Percentiles rank a stretch among this genome's conserved stretches.
These are phyloP conservation scores for Desoria tigrina DNA, from an alignment of 2,888 invertebrate species.

Conservation along the genomic window DNA sequence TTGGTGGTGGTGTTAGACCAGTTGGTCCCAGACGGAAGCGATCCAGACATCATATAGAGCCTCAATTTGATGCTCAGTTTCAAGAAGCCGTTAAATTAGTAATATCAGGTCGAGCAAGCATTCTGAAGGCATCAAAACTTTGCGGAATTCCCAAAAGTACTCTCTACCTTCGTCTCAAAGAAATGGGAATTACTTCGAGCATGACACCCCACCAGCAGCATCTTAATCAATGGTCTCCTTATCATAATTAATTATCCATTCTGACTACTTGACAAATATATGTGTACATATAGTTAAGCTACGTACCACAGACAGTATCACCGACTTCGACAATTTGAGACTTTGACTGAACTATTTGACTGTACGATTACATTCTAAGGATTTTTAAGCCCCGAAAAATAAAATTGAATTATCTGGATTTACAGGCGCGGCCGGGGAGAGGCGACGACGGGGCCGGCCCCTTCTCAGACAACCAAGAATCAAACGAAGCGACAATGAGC, in stretches of 20 bases:
- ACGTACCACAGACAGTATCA: no score
- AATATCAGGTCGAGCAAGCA: slow-evolving; percentile 45
- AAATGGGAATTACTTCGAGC: slow-evolving; percentile 48
- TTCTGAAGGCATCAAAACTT: slow-evolving; percentile 47
- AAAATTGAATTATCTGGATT: slow-evolving; percentile 17
- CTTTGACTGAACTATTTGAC: no score
- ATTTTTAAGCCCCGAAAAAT: not conserved
- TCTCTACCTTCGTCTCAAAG: slow-evolving; percentile 50
- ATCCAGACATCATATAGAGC: slow-evolving; percentile 44
- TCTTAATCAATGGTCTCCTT: slow-evolving; percentile 42
- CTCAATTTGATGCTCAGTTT: slow-evolving; percentile 45
- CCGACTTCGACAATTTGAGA: no score
- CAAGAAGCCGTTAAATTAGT: slow-evolving; percentile 48
- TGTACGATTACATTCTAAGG: slow-evolving; percentile 17
- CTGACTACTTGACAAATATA: no score
- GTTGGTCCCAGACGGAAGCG: slow-evolving; percentile 41
- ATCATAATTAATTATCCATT: slow-evolving; percentile 12
- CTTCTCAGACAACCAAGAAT: slow-evolving; percentile 69
- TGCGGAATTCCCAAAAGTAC: slow-evolving; percentile 51
- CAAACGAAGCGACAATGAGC: slow-evolving; percentile 57
- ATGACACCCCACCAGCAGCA: slow-evolving; percentile 43
- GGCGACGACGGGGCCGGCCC: slow-evolving; percentile 62
- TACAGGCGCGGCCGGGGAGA: slow-evolving; percentile 43
- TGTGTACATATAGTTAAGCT: no score
- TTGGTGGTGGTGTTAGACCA: slow-evolving; percentile 19